Base-by-base conservation (phyloP, 2,113 vertebrate species). In the Brachirus orientalis region DNA sequence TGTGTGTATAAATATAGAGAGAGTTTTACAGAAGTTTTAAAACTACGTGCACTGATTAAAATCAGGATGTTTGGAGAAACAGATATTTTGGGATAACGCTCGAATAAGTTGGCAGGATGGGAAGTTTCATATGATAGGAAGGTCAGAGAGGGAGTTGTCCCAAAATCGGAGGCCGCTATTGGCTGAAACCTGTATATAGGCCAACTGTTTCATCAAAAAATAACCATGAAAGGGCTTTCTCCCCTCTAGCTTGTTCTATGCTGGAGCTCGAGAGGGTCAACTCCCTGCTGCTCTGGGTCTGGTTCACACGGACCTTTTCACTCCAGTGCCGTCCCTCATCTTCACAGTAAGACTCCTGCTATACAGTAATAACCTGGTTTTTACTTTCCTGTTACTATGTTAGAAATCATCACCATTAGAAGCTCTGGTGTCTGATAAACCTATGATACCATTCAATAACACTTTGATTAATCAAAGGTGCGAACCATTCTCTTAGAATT, bases 251-350 rank as follows among this genome's bases (percentile, higher is more conserved):
- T 82, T 93, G 86, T 93, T 93, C 64, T 93, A 92, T 2, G 92
- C 89, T 28, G 92, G 92, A 63, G 92, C 90, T 60, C 81, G 91
- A 22, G 91, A 90, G 48, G 91, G 92, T 60, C 92, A 93, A 13
- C 90, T 93, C 35, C 92, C 92, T 48, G 89, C 90, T 63, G 89
- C 90, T 57, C 76, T 93, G 81, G 91, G 91, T 10, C 40, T 93
- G 75, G 90, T 93, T 51, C 91, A 93, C 78, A 91, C 90, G 13
- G 90, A 92, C 68, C 72, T 91, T 36, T 92, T 93, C 66, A 93
- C 92, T 63, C 92, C 91, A 0, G 92, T 93, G 38, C 92, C 90
- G 0, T 93, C 91, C 38, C 92, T 93, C 69, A 88, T 93, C 70
- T 91, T 92, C 84, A 92, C 92, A 16, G 92, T 93, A 84, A 91